Evolutionary conservation across 1,140 invertebrate genomes (phyloP).

Genomic region (Drosophila biarmipes): DNA sequence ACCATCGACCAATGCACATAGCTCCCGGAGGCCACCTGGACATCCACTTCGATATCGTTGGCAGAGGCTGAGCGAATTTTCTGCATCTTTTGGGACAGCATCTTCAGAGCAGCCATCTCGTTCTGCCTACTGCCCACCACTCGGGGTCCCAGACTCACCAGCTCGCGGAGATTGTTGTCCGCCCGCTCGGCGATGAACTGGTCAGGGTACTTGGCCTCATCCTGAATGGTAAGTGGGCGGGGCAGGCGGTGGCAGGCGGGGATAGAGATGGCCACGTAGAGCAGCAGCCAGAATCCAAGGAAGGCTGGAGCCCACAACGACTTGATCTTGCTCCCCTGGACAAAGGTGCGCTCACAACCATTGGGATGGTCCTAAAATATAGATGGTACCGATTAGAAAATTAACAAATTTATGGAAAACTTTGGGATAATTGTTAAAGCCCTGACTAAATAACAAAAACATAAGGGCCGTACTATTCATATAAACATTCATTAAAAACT

Average conservation of each 20-base stretch:
- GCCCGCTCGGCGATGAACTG: constrained; percentile 79
- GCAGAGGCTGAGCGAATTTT: constrained; percentile 85
- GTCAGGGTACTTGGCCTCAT: constrained; percentile 75
- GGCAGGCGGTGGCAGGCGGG: constrained; percentile 73
- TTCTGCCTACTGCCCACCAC: constrained; percentile 88
- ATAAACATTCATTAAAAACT: too few species aligned
- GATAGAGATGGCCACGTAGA: constrained; percentile 72
- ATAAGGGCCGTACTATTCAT: too few species aligned
- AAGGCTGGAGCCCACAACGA: constrained; percentile 79
- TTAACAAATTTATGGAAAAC: too few species aligned
- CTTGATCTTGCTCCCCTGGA: constrained; percentile 68
- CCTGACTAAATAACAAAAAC: too few species aligned
- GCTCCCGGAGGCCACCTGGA: constrained; percentile 86
- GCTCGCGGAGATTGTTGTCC: constrained; percentile 86
- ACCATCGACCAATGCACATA: constrained; percentile 85
- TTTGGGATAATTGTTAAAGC: too few species aligned
- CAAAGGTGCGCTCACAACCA: constrained; percentile 66
- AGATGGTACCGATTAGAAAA: too few species aligned
- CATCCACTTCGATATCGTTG: constrained; percentile 86
- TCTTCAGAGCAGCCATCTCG: constrained; percentile 87
- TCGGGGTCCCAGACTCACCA: constrained; percentile 89
- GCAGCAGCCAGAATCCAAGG: constrained; percentile 68
- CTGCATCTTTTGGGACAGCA: constrained; percentile 79
- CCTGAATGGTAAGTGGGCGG: constrained; percentile 67
- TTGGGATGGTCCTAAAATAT: constrained; percentile 35